phyloP scores from a whole-genome alignment of 2,888 invertebrate genomes.

The Callimorpha dominula region DNA sequence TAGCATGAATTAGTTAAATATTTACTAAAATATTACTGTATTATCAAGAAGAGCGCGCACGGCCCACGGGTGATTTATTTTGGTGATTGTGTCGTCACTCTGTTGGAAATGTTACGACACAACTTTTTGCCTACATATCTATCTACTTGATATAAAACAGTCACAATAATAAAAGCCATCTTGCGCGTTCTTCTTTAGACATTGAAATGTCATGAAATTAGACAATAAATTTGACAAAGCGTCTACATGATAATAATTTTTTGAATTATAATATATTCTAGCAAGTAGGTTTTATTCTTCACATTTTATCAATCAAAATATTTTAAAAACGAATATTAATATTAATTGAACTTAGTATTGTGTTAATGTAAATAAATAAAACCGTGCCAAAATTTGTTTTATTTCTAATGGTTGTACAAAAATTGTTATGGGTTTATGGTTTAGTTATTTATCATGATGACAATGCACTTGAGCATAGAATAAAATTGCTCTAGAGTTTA shows the following conservation, averaged over 20 bases:
- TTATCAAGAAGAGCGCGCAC: slow-evolving; percentile 10
- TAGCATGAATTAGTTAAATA: slow-evolving; percentile 30
- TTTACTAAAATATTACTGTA: slow-evolving; percentile 18
- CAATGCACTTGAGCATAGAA: background rate
- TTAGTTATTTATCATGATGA: background rate
- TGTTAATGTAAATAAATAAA: slow-evolving; percentile 78
- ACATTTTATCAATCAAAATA: slow-evolving; percentile 49
- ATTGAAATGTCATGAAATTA: slow-evolving; percentile 28
- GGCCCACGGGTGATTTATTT: background rate
- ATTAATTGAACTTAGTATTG: slow-evolving; percentile 64
- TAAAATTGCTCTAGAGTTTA: background rate
- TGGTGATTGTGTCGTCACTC: background rate
- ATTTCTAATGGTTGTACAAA: slow-evolving; percentile 36
- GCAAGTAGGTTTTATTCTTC: slow-evolving; percentile 53
- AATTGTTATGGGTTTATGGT: background rate
- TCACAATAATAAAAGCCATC: background rate
- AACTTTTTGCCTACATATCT: background rate
- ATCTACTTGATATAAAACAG: background rate
- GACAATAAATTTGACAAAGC: slow-evolving; percentile 75
- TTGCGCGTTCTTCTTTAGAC: background rate
- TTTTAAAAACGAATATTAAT: slow-evolving; percentile 49
- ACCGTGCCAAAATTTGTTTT: slow-evolving; percentile 65
- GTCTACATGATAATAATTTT: slow-evolving; percentile 75
- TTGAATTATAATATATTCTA: slow-evolving; percentile 63
- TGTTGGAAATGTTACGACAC: no score